phyloP scores from a whole-genome alignment of 2,888 invertebrate species.

The Sminthurinus aureus region DNA sequence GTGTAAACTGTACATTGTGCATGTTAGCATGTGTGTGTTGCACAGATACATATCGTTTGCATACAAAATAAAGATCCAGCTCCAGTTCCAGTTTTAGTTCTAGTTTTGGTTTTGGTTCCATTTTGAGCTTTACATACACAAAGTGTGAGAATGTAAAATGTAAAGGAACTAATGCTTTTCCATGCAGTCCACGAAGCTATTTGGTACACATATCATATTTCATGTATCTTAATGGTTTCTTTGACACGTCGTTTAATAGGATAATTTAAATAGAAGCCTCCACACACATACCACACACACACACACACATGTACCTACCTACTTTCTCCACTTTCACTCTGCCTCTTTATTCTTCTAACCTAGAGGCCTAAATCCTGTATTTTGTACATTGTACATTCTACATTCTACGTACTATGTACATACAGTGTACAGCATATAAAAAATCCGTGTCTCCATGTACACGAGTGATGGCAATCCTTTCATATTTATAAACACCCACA shows the following conservation, averaged over 20 bases:
- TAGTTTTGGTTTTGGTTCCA: no score
- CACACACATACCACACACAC: neutral
- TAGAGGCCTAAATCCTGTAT: neutral
- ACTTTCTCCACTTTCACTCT: neutral
- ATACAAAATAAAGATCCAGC: no score
- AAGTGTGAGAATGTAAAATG: neutral
- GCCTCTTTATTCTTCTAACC: neutral
- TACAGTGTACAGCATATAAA: neutral
- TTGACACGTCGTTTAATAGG: constrained; percentile 25
- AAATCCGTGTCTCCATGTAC: neutral
- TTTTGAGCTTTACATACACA: neutral
- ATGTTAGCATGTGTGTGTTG: neutral
- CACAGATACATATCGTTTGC: no score
- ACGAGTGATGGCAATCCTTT: no score
- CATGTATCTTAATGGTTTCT: constrained; percentile 26
- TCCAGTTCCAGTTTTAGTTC: no score
- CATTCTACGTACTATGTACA: no score
- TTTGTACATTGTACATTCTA: no score
- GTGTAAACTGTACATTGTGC: no score
- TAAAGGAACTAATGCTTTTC: neutral
- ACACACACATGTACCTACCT: neutral
- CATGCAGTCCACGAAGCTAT: constrained; percentile 2
- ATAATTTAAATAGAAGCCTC: constrained; percentile 10
- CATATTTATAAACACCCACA: no score
- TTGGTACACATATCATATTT: constrained; percentile 25